Percentiles rank a stretch among this genome's conserved stretches.
These are phyloP conservation scores for Rhabdomys pumilio DNA, from an alignment of 2,797 vertebrate species.

Conservation along the genomic window DNA sequence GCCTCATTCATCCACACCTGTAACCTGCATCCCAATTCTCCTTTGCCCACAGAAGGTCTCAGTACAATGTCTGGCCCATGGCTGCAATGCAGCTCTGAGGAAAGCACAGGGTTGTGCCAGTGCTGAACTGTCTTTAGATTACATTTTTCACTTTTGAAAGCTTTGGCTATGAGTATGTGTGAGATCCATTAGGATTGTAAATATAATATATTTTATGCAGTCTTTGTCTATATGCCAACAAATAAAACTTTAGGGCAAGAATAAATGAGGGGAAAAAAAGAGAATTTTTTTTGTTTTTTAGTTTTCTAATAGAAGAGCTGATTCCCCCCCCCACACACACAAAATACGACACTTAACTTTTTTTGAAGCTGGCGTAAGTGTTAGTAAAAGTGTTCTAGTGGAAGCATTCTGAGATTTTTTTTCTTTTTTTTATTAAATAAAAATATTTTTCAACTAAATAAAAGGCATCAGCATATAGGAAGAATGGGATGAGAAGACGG, in stretches of 20 bases:
- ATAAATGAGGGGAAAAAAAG: constrained; percentile 45
- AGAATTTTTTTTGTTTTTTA: not conserved
- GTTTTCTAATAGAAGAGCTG: constrained; percentile 37
- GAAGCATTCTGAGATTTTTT: not conserved
- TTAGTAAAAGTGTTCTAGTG: not conserved
- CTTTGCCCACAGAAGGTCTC: not conserved
- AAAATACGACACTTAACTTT: constrained; percentile 59
- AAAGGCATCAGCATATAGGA: not conserved
- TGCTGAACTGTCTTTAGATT: constrained; percentile 55
- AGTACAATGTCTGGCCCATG: not conserved
- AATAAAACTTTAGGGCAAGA: constrained; percentile 60
- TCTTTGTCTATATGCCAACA: constrained; percentile 50
- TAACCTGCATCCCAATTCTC: not conserved
- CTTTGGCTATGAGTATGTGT: constrained; percentile 56
- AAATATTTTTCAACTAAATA: not conserved
- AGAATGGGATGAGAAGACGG: not conserved
- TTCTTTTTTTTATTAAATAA: constrained; percentile 17
- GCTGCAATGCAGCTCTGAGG: not conserved
- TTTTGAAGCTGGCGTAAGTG: constrained; percentile 6
- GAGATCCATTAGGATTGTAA: constrained; percentile 72
- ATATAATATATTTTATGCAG: constrained; percentile 68
- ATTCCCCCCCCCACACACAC: not conserved
- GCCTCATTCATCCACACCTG: not conserved
- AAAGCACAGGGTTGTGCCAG: constrained; percentile 10
- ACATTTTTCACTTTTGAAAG: constrained; percentile 56